Evolutionary conservation across 2,888 invertebrate species (phyloP), one percentile per base, ranked within the genome.

Genomic region (Andrena haemorrhoa): DNA sequence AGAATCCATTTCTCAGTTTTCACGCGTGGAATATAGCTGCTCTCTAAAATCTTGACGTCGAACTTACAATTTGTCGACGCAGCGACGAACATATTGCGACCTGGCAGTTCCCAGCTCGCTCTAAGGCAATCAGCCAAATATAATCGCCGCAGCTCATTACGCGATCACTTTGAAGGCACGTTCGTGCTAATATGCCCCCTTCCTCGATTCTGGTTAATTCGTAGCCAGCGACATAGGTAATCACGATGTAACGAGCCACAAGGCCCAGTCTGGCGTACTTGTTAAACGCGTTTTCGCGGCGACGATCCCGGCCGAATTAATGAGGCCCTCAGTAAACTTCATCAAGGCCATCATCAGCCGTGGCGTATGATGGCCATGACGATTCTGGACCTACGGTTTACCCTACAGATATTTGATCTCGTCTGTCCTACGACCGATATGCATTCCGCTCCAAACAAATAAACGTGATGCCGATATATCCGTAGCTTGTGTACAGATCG

Each of bases 321-420:
- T 71, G 82, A 82, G 65, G 29, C 29, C 33, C 41, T 56, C 20
- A 69, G 79, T 51, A 85, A 85, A 86, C 86, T 83, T 83, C 76
- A 83, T 79, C 82, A 73, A 41, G 41, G 41, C 41, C 41, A 68
- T 86, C 77, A 82, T 79, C 86, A 84, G 65, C 65, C 74, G 53
- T 74, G 64, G 29, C 53, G 23, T 41, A 31, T 58, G 80, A 63
- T 69, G 82, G 75, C 79, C 80, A 65, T 69, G 79, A 86, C 78
- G 80, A 82, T 82, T 69, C 68, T 65, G 71, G 58, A 64, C 71
- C 41, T 56, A 33, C 23, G 35, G 83, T 82, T 83, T 84, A 56
- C 87, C 63, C 65, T 63, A 6, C 71, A 71, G 84, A 81, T 87
- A 86, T 87, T 87, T 86, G 88, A 85, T 88, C 86, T 86, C 78